phyloP scores from a whole-genome alignment of 2,888 invertebrate species.

The Terebella lapidaria region DNA sequence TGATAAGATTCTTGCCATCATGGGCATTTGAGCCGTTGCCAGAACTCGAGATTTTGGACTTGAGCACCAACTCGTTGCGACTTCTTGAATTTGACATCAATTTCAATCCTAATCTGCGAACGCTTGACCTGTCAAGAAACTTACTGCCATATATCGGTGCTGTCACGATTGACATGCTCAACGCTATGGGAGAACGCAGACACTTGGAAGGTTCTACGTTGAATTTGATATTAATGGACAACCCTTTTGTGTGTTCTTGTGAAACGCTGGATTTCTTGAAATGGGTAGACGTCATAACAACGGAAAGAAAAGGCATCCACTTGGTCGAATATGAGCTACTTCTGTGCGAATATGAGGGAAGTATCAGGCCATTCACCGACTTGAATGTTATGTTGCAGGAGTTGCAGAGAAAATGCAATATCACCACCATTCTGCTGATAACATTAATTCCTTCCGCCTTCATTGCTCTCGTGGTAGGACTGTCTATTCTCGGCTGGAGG shows the following conservation, averaged over 20 bases:
- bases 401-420: neutral
- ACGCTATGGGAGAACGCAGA: neutral
- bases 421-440: neutral
- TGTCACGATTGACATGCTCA: neutral
- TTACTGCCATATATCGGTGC: neutral
- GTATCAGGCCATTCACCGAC: neutral
- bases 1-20: neutral
- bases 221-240: too few species aligned
- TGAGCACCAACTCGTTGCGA: neutral
- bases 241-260: too few species aligned
- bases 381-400: neutral
- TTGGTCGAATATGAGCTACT: too few species aligned
- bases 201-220: too few species aligned
- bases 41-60: neutral
- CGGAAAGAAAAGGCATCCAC: too few species aligned
- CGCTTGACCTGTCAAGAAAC: neutral
- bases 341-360: too few species aligned
- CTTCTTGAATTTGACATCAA: neutral
- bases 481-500: neutral
- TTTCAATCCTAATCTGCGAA: neutral
- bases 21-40: neutral
- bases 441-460: neutral
- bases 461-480: neutral
- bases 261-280: neutral
- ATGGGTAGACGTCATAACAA: too few species aligned